A percentile compares a stretch with the other conserved stretches of the same genome.
phyloP scores from a whole-genome alignment of 2,888 invertebrate genomes.

The Abscondita cerata region DNA sequence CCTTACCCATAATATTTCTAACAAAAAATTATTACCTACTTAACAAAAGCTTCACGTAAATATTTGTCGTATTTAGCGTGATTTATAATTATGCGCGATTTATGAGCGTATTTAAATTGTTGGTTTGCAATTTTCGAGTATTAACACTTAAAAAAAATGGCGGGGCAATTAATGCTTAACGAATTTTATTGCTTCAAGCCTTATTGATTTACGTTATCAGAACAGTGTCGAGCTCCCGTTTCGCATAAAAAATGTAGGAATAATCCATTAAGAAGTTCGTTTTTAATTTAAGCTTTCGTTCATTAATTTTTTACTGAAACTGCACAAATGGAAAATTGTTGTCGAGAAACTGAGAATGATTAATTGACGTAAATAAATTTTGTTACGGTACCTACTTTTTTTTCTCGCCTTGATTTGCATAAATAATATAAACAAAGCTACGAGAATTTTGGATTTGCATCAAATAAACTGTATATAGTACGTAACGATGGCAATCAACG shows the following conservation, averaged over 20 bases:
- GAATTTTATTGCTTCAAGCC: conserved; percentile 4
- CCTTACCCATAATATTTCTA: too few relatives aligned
- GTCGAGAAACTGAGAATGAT: neutral
- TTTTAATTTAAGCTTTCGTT: neutral
- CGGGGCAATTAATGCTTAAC: neutral
- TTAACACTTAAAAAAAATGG: too few relatives aligned
- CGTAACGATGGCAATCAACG: conserved; percentile 25
- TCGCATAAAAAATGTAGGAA: neutral
- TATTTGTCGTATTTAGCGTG: too few relatives aligned
- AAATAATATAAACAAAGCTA: conserved; percentile 16
- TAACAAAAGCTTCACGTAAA: too few relatives aligned
- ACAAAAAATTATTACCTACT: too few relatives aligned
- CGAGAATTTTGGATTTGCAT: conserved; percentile 17
- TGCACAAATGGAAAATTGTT: conserved; percentile 1
- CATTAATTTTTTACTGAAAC: conserved; percentile 4
- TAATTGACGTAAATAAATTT: neutral
- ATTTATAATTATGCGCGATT: too few relatives aligned
- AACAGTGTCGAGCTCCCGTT: conserved; percentile 4
- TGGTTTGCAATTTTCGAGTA: too few relatives aligned
- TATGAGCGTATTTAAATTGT: too few relatives aligned
- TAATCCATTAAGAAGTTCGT: neutral
- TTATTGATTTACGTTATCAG: conserved; percentile 3
- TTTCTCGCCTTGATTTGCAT: conserved; percentile 8
- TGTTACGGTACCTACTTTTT: neutral
- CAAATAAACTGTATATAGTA: conserved; percentile 14